Percentiles rank a stretch among this genome's conserved stretches.
Evolutionary conservation across 2,113 vertebrate species (phyloP).

Genomic region (Phyllostomus hastatus): DNA sequence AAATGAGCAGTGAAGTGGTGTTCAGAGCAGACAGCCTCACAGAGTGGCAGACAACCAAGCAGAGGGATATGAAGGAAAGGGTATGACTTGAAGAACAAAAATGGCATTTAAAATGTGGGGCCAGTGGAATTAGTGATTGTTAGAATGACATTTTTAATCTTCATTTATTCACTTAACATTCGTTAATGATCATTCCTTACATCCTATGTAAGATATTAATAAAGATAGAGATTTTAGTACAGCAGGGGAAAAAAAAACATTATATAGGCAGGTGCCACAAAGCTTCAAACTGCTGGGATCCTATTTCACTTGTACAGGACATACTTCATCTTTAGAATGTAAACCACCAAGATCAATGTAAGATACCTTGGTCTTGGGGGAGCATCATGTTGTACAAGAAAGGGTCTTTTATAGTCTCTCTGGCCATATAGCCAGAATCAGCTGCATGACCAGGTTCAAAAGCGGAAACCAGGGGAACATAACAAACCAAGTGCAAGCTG

Average conservation of each 20-base stretch:
- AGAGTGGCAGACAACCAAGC: neutral
- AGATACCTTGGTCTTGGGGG: neutral
- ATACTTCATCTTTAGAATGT: neutral
- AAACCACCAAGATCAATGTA: neutral
- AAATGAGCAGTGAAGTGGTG: neutral
- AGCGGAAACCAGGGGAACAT: neutral
- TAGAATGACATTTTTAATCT: constrained; percentile 29
- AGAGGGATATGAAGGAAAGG: neutral
- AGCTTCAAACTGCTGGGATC: neutral
- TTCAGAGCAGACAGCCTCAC: neutral
- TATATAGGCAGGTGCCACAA: neutral
- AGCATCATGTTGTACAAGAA: neutral
- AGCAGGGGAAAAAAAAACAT: neutral
- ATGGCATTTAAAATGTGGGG: neutral
- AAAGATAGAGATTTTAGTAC: neutral
- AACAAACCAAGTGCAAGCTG: neutral
- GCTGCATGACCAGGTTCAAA: neutral
- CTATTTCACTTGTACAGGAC: neutral
- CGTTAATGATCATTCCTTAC: neutral
- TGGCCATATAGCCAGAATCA: neutral
- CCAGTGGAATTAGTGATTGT: neutral
- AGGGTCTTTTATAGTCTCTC: neutral
- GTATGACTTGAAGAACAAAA: neutral
- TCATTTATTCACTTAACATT: constrained; percentile 17
- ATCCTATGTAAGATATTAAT: neutral